Conservation (phyloP, 2,888 invertebrate species). For the Oscheius onirici region DNA sequence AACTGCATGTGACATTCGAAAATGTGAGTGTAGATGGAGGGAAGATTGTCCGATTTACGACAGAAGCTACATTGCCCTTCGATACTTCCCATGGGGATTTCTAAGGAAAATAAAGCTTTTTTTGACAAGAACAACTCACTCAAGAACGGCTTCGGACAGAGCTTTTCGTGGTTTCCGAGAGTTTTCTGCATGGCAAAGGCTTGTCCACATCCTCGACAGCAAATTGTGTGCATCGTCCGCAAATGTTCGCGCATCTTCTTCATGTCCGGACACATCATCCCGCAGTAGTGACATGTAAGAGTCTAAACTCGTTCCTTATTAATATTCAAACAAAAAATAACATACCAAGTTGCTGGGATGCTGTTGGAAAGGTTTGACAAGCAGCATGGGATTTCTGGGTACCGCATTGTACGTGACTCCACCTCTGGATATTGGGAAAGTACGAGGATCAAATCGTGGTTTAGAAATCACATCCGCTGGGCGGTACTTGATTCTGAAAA, state of each 20-base stretch:
- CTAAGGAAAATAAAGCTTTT: neutral
- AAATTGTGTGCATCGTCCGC: neutral
- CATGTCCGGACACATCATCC: neutral
- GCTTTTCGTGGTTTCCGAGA: neutral
- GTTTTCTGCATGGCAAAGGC: constrained; percentile 20
- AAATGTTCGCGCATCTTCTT: constrained; percentile 25
- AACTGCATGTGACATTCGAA: constrained; percentile 3
- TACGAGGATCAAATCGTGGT: neutral
- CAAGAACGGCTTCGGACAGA: neutral
- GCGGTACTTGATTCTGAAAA: too few relatives aligned
- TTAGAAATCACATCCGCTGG: too few relatives aligned
- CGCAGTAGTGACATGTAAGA: constrained; percentile 2
- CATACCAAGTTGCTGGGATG: too few relatives aligned
- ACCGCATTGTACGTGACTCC: too few relatives aligned
- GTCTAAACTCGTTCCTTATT: neutral
- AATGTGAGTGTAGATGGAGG: constrained; percentile 16
- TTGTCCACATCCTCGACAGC: constrained; percentile 22
- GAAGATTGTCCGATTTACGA: neutral
- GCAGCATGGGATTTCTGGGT: too few relatives aligned
- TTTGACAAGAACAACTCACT: neutral
- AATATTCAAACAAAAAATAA: too few relatives aligned
- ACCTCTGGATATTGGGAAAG: neutral
- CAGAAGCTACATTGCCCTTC: constrained; percentile 9
- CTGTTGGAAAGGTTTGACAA: too few relatives aligned
- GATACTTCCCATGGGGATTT: neutral